A percentile compares a stretch with the other conserved stretches of the same genome.
Conservation (phyloP, 2,113 vertebrate genomes). For the Hemibagrus wyckioides region DNA sequence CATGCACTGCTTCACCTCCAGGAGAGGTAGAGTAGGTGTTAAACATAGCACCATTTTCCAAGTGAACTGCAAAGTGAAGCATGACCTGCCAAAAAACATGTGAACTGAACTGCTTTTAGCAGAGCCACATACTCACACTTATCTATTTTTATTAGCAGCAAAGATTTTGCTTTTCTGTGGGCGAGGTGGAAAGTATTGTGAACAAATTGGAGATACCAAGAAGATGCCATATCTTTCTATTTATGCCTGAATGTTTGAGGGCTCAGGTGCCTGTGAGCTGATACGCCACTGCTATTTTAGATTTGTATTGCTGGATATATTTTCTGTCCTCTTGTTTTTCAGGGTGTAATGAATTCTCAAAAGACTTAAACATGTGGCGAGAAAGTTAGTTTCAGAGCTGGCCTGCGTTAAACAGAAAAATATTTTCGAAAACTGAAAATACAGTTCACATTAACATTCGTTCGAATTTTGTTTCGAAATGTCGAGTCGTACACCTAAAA, state of each 20-base stretch:
- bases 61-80: background rate
- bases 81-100: background rate
- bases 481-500: too few relatives aligned
- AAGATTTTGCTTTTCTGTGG: background rate
- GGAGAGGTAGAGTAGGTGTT: background rate
- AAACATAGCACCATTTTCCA: background rate
- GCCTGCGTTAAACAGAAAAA: background rate
- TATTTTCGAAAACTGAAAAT: too few relatives aligned
- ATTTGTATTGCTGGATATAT: background rate
- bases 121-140: conserved; percentile 6
- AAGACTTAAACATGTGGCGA: background rate
- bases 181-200: background rate
- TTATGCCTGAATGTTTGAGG: background rate
- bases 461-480: too few relatives aligned
- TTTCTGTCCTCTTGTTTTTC: background rate
- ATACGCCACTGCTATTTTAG: background rate
- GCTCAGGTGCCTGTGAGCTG: background rate
- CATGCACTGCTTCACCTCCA: background rate
- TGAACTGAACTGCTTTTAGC: background rate
- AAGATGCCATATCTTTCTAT: background rate
- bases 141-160: background rate
- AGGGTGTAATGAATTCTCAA: background rate
- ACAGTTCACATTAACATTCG: too few relatives aligned
- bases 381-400: background rate
- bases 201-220: background rate